Base-by-base conservation (phyloP, 2,113 vertebrate species). In the Nannobrachium achirus region DNA sequence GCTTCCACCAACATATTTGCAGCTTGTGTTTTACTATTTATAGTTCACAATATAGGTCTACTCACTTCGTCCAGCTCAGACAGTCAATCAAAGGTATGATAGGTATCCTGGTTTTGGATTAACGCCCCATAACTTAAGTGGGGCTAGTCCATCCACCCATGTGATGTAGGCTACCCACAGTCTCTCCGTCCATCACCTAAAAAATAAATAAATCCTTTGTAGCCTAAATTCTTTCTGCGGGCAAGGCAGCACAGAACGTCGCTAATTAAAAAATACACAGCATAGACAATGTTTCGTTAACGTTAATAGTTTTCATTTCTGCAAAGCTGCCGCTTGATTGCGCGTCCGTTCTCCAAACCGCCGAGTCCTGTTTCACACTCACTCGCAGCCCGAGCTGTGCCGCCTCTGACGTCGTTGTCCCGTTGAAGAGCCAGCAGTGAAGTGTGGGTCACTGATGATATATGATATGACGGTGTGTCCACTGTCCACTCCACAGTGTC, bases 311-410 rank as follows among this genome's bases (percentile, higher is more conserved):
- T 33, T 1, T 33, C 25, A 3, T 33, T 33, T 33, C 3, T 5
- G 25, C 25, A 33, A 33, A 33, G 71, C 73, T 49, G 76, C 75
- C 66, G 77, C 68, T 63, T 75, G 71, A 9, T 82, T 15, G 73
- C 73, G 85, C 71, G 69, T 88, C 77, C 73, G 76, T 48, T 52
- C 70, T 33, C 68, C 82, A 73, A 58, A 75, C 49, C 59, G 69
- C 18, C 8, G 19, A 64, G 16, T 58, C 60, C 69, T 20, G 44
- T 55, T 63, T 59, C 63, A 55, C 75, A 25, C 56, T 61, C 65
- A 56, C 49, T 74, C 82, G 6, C 25, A 4, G 25, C 25, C 25
- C 25, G 25, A 33, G 25, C 25, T 33, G 3, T 33, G 25, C 25
- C 25, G 25, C 25, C 25, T 39, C 71, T 78, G 78, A 79, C 80